Conservation (phyloP, 2,797 vertebrate genomes). For the Danio jaintianensis region DNA sequence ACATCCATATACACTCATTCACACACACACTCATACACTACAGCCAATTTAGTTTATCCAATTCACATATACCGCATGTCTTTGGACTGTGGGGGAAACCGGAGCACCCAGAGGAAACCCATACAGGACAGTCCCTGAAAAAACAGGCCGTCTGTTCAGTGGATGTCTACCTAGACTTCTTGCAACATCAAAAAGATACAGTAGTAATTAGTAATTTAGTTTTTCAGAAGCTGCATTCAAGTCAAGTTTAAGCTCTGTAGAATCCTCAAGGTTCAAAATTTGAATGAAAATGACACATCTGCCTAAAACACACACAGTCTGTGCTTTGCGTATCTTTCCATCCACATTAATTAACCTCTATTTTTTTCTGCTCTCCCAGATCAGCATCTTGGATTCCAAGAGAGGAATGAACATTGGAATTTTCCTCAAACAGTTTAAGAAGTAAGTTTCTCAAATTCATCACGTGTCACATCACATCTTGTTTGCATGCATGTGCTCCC, state of each 20-base stretch:
- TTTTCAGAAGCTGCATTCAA: not conserved
- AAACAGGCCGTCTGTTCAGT: too few relatives aligned
- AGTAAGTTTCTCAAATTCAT: slow-evolving; percentile 80
- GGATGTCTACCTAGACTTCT: not conserved
- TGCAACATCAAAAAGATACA: not conserved
- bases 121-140: too few relatives aligned
- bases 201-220: not conserved
- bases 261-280: not conserved
- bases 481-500: slow-evolving; percentile 22
- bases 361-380: slow-evolving; percentile 73
- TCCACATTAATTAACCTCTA: not conserved
- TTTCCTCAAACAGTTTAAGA: slow-evolving; percentile 98
- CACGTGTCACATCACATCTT: not conserved
- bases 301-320: not conserved
- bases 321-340: slow-evolving; percentile 10
- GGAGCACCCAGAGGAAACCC: too few relatives aligned
- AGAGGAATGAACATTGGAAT: slow-evolving; percentile 98
- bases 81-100: too few relatives aligned
- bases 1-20: too few relatives aligned
- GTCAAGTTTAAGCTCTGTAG: not conserved
- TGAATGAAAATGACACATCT: slow-evolving; percentile 4
- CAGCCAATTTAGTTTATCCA: too few relatives aligned
- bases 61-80: too few relatives aligned
- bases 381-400: slow-evolving; percentile 95
- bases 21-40: too few relatives aligned